Evolutionary conservation across 2,888 invertebrate genomes (phyloP), one percentile per base, ranked within the genome.

Genomic region (Eucera pruinosa): DNA sequence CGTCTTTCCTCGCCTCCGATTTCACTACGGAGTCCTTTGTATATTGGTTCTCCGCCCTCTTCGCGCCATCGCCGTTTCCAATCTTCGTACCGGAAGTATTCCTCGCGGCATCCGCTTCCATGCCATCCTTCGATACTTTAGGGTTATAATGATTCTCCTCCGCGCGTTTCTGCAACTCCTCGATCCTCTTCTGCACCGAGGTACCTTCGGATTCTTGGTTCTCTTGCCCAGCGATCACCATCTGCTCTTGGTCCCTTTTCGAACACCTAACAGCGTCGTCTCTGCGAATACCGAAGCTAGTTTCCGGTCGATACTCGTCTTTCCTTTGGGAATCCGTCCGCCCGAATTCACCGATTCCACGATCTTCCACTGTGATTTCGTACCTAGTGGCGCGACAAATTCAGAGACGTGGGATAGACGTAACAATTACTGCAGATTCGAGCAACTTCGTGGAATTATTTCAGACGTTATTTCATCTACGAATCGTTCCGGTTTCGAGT

Each of bases 341-440:
- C 2, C 85, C 86, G 20, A 87, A 87, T 25, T 90, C 89, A 4
- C 70, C 58, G 15, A 81, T 85, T 33, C 58, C 60, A 30, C 85
- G 84, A 47, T 91, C 89, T 55, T 92, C 91, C 7, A 91, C 89
- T 0, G 90, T 90, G 20, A 91, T 91, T 81, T 91, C 91, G 78
- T 88, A n/a, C n/a, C n/a, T n/a, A n/a, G n/a, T n/a, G n/a, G n/a
- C n/a, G n/a, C n/a, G n/a, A n/a, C n/a, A n/a, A n/a, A n/a, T n/a
- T n/a, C n/a, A n/a, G n/a, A n/a, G n/a, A n/a, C n/a, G n/a, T n/a
- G n/a, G n/a, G n/a, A n/a, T n/a, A n/a, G n/a, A n/a, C n/a, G n/a
- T n/a, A n/a, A n/a, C n/a, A n/a, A n/a, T n/a, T n/a, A n/a, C n/a
- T n/a, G n/a, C n/a, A n/a, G n/a, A n/a, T n/a, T n/a, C n/a, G n/a